Evolutionary conservation across 2,113 vertebrate genomes (phyloP).

Genomic region (Cyprinodon brontotheroides): DNA sequence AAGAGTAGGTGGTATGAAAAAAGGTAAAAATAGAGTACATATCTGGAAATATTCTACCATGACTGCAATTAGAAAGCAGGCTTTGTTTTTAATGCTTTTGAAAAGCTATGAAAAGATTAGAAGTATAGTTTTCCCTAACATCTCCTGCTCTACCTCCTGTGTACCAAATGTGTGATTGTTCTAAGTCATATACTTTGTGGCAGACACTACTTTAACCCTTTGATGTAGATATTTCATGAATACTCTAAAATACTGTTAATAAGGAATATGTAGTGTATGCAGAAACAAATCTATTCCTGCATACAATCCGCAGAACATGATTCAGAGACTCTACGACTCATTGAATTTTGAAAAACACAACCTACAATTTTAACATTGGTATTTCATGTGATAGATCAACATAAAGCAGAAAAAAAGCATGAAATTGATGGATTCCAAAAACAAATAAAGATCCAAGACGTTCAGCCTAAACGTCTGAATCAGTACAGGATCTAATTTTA

Average conservation of each 20-base stretch:
- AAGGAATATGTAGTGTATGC: background rate
- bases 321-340: no score
- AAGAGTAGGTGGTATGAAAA: background rate
- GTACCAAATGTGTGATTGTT: background rate
- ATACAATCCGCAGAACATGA: background rate
- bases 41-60: background rate
- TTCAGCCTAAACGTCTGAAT: no score
- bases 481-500: no score
- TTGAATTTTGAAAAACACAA: no score
- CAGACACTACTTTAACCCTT: no score
- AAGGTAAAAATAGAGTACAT: background rate
- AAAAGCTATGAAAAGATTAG: conserved; percentile 1
- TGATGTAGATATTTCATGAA: no score
- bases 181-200: background rate
- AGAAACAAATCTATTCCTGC: background rate
- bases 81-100: conserved; percentile 6
- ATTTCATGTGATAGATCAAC: no score
- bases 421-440: no score
- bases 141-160: background rate
- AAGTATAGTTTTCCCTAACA: background rate
- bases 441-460: no score
- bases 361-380: no score
- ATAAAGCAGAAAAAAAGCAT: no score
- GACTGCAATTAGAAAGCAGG: background rate
- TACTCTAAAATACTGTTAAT: background rate